Conservation (phyloP, 2,888 invertebrate genomes). For the Cylloceria caligata region DNA sequence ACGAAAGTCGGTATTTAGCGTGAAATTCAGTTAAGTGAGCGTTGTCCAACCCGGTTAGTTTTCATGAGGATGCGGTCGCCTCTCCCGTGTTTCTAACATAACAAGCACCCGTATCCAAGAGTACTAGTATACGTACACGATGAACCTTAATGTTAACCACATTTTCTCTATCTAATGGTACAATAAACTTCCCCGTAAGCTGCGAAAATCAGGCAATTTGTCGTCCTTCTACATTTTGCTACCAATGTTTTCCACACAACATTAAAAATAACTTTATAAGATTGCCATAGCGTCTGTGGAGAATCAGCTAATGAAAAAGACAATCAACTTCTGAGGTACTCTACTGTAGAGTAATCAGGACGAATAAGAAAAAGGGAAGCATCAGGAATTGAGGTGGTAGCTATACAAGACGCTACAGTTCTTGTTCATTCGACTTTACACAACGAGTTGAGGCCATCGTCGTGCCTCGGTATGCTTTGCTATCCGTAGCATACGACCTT, state of each 20-base stretch:
- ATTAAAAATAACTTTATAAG: not conserved
- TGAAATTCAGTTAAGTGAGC: constrained; percentile 78
- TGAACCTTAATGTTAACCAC: not conserved
- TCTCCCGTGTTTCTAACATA: constrained; percentile 18
- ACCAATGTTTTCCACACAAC: not conserved
- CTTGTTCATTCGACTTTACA: constrained; percentile 36
- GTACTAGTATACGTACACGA: not conserved
- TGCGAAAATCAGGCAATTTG: not conserved
- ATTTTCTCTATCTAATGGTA: constrained; percentile 5
- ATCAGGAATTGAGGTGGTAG: not conserved
- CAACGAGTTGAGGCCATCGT: constrained; percentile 48
- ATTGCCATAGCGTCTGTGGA: not conserved
- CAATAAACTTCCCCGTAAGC: not conserved
- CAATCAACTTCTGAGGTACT: not conserved
- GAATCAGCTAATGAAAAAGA: not conserved
- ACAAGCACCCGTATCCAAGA: not conserved
- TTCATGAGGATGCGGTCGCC: constrained; percentile 71
- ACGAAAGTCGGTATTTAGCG: constrained; percentile 79
- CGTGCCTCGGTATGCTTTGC: constrained; percentile 43
- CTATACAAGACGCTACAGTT: constrained; percentile 40
- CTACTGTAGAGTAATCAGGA: constrained; percentile 1
- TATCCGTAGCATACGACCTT: constrained; percentile 49
- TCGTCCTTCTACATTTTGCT: not conserved
- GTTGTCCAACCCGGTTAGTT: constrained; percentile 78
- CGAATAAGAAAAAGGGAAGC: not conserved